phyloP scores from a whole-genome alignment of 92 coral and sea anemone genomes.

The Palythoa caribaeorum region DNA sequence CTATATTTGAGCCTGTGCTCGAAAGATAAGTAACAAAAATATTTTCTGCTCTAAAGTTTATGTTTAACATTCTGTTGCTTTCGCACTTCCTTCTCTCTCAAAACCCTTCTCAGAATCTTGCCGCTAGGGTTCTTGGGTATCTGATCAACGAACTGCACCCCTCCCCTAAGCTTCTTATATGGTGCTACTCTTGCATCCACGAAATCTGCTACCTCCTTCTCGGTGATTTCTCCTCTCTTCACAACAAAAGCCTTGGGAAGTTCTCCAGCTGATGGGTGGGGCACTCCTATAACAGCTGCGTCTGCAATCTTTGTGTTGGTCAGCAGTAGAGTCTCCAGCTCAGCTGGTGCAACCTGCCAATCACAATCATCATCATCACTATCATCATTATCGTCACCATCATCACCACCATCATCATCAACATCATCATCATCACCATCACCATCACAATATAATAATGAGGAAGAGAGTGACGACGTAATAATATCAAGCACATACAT shows the following conservation, averaged over 20 bases:
- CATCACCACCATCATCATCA: too few relatives aligned
- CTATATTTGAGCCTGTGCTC: too few relatives aligned
- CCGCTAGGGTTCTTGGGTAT: slow-evolving; percentile 69
- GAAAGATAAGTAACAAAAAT: too few relatives aligned
- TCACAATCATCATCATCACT: not conserved
- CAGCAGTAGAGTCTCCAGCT: slow-evolving; percentile 74
- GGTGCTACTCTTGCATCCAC: slow-evolving; percentile 71
- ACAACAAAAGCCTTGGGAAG: slow-evolving; percentile 84
- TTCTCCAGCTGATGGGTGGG: slow-evolving; percentile 77
- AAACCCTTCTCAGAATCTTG: slow-evolving; percentile 58
- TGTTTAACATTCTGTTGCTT: slow-evolving; percentile 4
- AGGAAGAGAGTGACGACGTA: too few relatives aligned
- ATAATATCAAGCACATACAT: too few relatives aligned
- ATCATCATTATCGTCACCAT: too few relatives aligned
- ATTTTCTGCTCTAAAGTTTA: not conserved
- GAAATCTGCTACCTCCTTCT: slow-evolving; percentile 60
- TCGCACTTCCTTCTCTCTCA: slow-evolving; percentile 30
- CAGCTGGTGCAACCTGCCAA: slow-evolving; percentile 82
- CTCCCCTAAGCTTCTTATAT: slow-evolving; percentile 81
- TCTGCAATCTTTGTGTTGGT: slow-evolving; percentile 73
- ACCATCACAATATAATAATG: too few relatives aligned
- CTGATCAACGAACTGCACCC: slow-evolving; percentile 75
- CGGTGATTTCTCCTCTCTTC: slow-evolving; percentile 60
- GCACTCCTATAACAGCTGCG: slow-evolving; percentile 83
- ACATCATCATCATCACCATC: too few relatives aligned